Percentiles rank a stretch among this genome's conserved stretches.
Evolutionary conservation across 2,113 vertebrate species (phyloP).

Genomic region (Bombycilla garrulus): DNA sequence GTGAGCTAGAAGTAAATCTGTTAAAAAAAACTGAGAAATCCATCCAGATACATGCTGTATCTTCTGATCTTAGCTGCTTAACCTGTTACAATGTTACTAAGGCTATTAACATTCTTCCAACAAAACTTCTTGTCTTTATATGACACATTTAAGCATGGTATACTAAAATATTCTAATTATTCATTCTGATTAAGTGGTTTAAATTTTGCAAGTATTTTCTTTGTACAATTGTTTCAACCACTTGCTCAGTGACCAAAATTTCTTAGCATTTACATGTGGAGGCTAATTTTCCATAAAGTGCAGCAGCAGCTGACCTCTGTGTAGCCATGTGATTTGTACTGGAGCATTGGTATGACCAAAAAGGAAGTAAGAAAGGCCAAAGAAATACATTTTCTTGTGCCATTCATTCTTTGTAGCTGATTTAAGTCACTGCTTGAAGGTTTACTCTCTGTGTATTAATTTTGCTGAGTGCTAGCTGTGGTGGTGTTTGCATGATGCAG

Average conservation of each 20-base stretch:
- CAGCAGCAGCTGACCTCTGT: neutral
- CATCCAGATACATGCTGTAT: neutral
- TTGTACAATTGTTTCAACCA: neutral
- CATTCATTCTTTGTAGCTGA: neutral
- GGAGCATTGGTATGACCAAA: neutral
- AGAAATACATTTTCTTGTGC: neutral
- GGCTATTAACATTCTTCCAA: neutral
- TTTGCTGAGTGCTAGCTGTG: accelerated
- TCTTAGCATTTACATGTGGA: neutral
- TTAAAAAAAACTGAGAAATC: neutral
- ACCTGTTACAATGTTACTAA: neutral
- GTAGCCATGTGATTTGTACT: neutral
- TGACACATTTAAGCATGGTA: neutral
- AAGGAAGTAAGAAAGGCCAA: neutral
- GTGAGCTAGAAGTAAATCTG: neutral
- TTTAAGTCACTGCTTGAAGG: neutral
- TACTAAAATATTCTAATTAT: neutral
- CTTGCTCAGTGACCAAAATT: neutral
- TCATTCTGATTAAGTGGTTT: neutral
- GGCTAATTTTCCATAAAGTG: neutral
- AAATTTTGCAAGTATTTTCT: neutral
- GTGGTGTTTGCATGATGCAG: neutral
- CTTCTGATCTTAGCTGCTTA: neutral
- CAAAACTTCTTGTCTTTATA: neutral
- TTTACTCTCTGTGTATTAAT: neutral